Evolutionary conservation across 2,797 vertebrate genomes (phyloP).

Genomic region (Cyclura pinguis): DNA sequence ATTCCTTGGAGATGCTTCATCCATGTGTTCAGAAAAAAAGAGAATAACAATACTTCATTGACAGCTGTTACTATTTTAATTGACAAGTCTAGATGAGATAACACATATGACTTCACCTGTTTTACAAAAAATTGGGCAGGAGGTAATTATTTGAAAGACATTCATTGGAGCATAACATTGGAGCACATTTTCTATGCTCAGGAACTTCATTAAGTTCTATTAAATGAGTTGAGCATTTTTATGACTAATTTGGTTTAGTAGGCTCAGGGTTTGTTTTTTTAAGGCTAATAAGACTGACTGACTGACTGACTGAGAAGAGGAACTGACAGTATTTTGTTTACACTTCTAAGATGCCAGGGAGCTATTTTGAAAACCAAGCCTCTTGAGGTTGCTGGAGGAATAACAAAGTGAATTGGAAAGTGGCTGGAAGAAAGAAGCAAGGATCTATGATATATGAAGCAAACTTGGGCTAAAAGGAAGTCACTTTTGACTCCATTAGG

Average conservation of each 20-base stretch:
- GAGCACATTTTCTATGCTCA: not conserved
- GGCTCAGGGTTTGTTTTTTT: conserved; percentile 59
- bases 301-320: conserved; percentile 54
- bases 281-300: conserved; percentile 44
- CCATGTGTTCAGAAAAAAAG: conserved; percentile 22
- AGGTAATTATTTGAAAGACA: conserved; percentile 32
- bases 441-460: conserved; percentile 43
- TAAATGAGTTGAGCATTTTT: conserved; percentile 28
- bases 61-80: conserved; percentile 21
- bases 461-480: conserved; percentile 33
- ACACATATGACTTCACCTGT: not conserved
- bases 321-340: conserved; percentile 71
- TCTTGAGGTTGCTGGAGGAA: conserved; percentile 51
- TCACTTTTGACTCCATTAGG: conserved; percentile 21
- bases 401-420: conserved; percentile 60
- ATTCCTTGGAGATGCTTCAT: not conserved
- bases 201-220: conserved; percentile 44
- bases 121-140: not conserved
- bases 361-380: conserved; percentile 65
- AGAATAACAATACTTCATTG: not conserved
- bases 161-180: conserved; percentile 1
- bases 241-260: conserved; percentile 37
- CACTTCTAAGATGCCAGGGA: conserved; percentile 68
- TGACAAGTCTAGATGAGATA: conserved; percentile 30
- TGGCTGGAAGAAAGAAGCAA: conserved; percentile 54